Evolutionary conservation across 1,140 invertebrate species (phyloP).

Genomic region (Lordiphosa mommai): DNA sequence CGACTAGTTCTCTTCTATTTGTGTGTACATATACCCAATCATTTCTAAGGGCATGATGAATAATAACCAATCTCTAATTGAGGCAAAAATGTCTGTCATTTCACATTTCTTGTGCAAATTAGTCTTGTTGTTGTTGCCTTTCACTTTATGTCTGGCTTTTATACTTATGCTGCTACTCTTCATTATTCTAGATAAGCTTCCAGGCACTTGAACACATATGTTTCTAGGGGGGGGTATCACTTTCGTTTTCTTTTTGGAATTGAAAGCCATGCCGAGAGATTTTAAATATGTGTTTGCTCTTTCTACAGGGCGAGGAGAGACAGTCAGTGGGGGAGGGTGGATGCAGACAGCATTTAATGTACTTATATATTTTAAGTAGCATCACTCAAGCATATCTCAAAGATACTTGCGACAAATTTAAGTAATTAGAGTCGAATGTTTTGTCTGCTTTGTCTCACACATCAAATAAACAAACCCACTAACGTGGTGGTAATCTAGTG

Average conservation of each 20-base stretch:
- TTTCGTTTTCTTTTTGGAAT: constrained; percentile 10
- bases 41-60: constrained; percentile 25
- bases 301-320: neutral
- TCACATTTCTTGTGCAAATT: constrained; percentile 34
- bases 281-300: too few relatives aligned
- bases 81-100: constrained; percentile 27
- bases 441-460: constrained; percentile 15
- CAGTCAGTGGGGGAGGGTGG: neutral
- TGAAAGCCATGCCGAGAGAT: too few relatives aligned
- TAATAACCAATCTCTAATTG: constrained; percentile 26
- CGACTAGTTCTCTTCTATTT: constrained; percentile 10
- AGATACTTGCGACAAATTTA: constrained; percentile 37
- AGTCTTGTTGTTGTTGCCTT: constrained; percentile 25
- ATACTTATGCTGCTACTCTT: constrained; percentile 8
- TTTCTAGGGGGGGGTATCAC: neutral
- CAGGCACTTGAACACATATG: constrained; percentile 1
- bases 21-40: constrained; percentile 25
- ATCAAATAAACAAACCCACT: too few relatives aligned
- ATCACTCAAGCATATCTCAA: constrained; percentile 27
- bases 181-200: constrained; percentile 10
- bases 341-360: neutral
- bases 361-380: constrained; percentile 4
- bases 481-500: too few relatives aligned
- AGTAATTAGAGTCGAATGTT: constrained; percentile 23
- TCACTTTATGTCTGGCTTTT: constrained; percentile 21